Evolutionary conservation across 2,888 invertebrate species (phyloP), one percentile per base, ranked within the genome.

Genomic region (Rhamnusium bicolor): DNA sequence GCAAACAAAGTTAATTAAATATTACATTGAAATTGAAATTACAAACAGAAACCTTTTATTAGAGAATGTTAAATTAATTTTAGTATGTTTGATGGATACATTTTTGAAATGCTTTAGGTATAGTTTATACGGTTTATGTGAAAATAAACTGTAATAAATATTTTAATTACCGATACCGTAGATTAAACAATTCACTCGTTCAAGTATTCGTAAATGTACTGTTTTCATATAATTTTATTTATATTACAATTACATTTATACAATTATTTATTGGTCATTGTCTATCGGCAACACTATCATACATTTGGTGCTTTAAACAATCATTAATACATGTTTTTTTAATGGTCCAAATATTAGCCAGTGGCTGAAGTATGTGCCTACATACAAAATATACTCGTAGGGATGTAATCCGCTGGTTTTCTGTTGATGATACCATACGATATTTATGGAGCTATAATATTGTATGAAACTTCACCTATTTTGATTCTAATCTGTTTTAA

Each of bases 141-240:
- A 54, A 66, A 69, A 72, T 72, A 72, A 73, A 70, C 62, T 69
- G 60, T 46, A 65, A 69, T 73, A 66, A 73, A 73, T 73, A 73
- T 69, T 73, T 73, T 73, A 69, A 73, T 69, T 65, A 70, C 73
- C 69, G 65, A 61, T 73, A 58, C 60, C 14, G 61, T 66, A 61
- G 65, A 73, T 73, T 69, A 68, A 61, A 69, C 62, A 60, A 73
- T 58, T 69, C 65, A 32, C 54, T 65, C 54, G 60, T 69, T 73
- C 40, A 60, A 66, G 73, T 69, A 65, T 69, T 73, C 66, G 67
- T 54, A 32, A 65, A 53, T 53, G 65, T 21, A 51, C 65, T 53
- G 29, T 61, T 14, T 65, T 54, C 49, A 49, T 32, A 32, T 51
- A 65, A 49, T 53, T 63, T 63, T 63, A 47, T 63, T 63, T 29